Base-by-base conservation (phyloP, 2,888 invertebrate species). In the Gisinianus flammeolus region DNA sequence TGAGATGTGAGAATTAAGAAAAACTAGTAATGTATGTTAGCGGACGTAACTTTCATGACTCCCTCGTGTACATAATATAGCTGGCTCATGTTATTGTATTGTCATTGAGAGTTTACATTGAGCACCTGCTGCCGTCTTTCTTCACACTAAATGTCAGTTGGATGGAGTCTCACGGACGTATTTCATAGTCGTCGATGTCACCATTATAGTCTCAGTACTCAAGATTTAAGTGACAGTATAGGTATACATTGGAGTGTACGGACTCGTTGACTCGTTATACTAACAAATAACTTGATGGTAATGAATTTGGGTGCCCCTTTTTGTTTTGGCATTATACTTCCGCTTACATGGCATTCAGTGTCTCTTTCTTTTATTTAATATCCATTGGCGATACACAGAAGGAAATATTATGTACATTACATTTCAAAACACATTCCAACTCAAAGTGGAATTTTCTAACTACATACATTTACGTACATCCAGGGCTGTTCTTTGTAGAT, bases 321-420 rank as follows among this genome's bases (percentile, higher is more conserved):
- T 67, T 77, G 77, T 77, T 77, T 77, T 64, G 77, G 77, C 52
- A 72, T 3, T 16, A 77, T 35, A 72, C 77, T 77, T 77, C 77
- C 77, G 74, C 54, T 74, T 31, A 35, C 68, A 68, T 19, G 66
- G 31, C 66, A 30, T 30, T 66, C 66, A 66, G 19, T 30, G 10
- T 26, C 66, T 66, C 16, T 54, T n/a, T 54, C 54, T 54, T n/a
- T 54, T 19, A 19, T 54, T 19, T 54, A 54, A 54, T 54, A 54
- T 54, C 54, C n/a, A n/a, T n/a, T n/a, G n/a, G n/a, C n/a, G n/a
- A n/a, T n/a, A n/a, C n/a, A n/a, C n/a, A n/a, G n/a, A n/a, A n/a
- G n/a, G n/a, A n/a, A n/a, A n/a, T n/a, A n/a, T n/a, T n/a, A n/a
- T n/a, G n/a, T n/a, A n/a, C n/a, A n/a, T n/a, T n/a, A n/a, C n/a